Evolutionary conservation across 2,797 vertebrate genomes (phyloP).

Genomic region (Sebastes steindachneri): DNA sequence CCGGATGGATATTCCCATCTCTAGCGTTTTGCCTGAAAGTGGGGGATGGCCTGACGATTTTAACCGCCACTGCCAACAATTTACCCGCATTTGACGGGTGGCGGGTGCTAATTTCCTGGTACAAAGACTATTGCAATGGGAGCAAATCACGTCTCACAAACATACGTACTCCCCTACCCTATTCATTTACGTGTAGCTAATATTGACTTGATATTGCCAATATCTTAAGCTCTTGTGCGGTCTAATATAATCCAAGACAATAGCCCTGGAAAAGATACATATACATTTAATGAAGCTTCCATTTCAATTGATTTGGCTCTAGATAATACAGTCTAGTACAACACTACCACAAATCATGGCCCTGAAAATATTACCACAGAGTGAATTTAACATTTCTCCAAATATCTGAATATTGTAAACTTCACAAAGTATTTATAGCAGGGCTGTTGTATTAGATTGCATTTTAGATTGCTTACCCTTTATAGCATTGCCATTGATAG

Average conservation of each 20-base stretch:
- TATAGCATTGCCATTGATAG: not conserved
- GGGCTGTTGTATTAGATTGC: not conserved
- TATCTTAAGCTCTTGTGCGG: not conserved
- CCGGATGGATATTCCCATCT: accelerated
- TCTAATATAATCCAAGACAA: not conserved
- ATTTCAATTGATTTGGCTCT: not conserved
- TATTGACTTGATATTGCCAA: too few relatives aligned
- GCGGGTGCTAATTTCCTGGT: too few relatives aligned
- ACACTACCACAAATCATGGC: not conserved
- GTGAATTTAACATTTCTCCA: too few relatives aligned
- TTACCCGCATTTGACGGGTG: too few relatives aligned
- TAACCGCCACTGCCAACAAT: too few relatives aligned
- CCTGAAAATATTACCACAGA: too few relatives aligned
- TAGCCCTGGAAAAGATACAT: not conserved
- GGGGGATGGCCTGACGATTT: too few relatives aligned
- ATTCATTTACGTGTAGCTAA: too few relatives aligned
- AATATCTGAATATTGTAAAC: too few relatives aligned
- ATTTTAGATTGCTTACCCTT: not conserved
- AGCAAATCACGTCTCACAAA: not conserved
- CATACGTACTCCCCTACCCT: not conserved
- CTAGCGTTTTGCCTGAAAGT: too few relatives aligned
- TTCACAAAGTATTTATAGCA: not conserved
- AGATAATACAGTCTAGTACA: not conserved
- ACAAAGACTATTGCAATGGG: too few relatives aligned
- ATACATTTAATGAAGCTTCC: not conserved